These are phyloP conservation scores for Hippocampus abdominalis DNA, from an alignment of 2,113 vertebrate species.

Conservation along the genomic window DNA sequence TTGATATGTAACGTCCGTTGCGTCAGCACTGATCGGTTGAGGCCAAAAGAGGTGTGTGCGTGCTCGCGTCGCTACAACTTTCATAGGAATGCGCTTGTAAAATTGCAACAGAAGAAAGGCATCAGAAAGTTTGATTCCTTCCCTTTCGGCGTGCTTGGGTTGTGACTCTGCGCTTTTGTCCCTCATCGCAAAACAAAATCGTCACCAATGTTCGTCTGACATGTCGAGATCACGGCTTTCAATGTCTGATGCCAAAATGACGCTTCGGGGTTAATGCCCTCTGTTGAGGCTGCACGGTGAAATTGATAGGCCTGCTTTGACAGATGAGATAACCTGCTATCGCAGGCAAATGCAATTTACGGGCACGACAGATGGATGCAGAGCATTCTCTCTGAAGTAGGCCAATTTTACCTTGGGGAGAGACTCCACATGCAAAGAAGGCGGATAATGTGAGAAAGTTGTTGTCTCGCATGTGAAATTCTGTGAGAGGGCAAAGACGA, in stretches of 20 bases:
- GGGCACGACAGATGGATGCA: conserved; percentile 57
- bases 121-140: conserved; percentile 1
- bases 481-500: conserved; percentile 18
- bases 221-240: conserved; percentile 48
- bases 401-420: conserved; percentile 60
- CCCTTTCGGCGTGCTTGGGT: neutral
- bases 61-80: too few species aligned
- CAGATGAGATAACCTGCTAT: conserved; percentile 60
- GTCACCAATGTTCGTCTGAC: conserved; percentile 35
- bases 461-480: conserved; percentile 49
- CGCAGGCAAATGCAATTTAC: conserved; percentile 57
- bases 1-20: too few species aligned
- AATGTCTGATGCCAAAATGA: conserved; percentile 42
- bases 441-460: conserved; percentile 42
- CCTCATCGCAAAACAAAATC: conserved; percentile 27
- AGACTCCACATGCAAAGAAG: conserved; percentile 32
- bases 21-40: too few species aligned
- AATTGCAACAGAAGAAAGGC: conserved; percentile 15
- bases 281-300: conserved; percentile 41
- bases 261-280: conserved; percentile 57
- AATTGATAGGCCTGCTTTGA: conserved; percentile 63
- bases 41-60: too few species aligned
- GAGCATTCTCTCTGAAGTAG: conserved; percentile 59
- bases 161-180: conserved; percentile 23
- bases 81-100: neutral